phyloP scores from a whole-genome alignment of 2,797 vertebrate genomes.

The Hafferia zeledoni region DNA sequence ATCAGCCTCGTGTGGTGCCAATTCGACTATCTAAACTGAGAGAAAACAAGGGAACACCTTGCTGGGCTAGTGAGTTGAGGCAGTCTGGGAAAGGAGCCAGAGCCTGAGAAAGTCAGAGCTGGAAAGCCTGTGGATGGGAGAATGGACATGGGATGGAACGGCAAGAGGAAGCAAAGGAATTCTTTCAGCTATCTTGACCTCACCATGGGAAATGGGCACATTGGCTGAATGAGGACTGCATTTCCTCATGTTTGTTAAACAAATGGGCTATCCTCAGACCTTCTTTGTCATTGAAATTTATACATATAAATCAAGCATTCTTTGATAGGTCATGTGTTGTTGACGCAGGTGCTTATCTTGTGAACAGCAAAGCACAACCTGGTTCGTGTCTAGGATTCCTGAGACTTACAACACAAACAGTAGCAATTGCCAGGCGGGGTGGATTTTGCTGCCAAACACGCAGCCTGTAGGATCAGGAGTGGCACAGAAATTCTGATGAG shows the following conservation, averaged over 20 bases:
- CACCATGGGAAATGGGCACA: not conserved
- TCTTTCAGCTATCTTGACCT: not conserved
- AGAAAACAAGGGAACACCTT: accelerated
- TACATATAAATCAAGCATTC: not conserved
- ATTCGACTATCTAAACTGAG: accelerated
- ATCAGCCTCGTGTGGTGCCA: accelerated
- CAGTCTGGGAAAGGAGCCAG: not conserved
- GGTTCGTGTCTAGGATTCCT: not conserved
- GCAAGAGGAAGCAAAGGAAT: not conserved
- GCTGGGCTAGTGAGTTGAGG: not conserved
- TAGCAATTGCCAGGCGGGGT: not conserved
- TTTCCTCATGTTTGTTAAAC: not conserved
- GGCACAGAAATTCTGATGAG: not conserved
- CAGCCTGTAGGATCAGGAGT: not conserved
- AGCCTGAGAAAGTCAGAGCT: not conserved
- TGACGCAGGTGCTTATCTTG: not conserved
- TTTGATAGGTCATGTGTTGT: not conserved
- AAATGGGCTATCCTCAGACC: not conserved
- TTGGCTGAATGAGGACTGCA: not conserved
- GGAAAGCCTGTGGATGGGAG: not conserved
- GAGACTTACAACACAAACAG: not conserved
- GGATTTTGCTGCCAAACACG: not conserved
- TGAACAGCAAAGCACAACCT: not conserved
- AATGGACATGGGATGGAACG: not conserved
- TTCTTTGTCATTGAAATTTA: not conserved